Percentiles rank a stretch among this genome's conserved stretches.
phyloP scores from a whole-genome alignment of 2,113 vertebrate genomes.

The Edolisoma coerulescens region DNA sequence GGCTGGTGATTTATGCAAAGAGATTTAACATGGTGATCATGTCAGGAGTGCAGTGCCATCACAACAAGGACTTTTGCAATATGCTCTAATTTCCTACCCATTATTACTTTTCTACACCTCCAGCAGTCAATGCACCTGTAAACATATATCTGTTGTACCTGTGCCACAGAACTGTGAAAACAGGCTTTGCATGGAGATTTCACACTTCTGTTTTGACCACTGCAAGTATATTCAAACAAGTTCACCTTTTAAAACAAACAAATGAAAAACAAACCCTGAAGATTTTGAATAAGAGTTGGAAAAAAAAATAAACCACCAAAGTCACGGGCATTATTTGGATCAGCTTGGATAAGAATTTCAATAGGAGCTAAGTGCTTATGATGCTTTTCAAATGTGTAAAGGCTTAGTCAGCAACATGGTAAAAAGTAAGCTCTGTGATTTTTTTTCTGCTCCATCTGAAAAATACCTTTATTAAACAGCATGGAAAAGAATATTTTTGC shows the following conservation, averaged over 20 bases:
- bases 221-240: not conserved
- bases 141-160: not conserved
- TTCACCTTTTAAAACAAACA: not conserved
- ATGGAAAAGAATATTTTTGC: not conserved
- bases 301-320: not conserved
- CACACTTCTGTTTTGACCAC: not conserved
- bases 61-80: not conserved
- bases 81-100: not conserved
- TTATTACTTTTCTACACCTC: not conserved
- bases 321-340: not conserved
- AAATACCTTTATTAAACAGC: not conserved
- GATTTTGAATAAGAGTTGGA: not conserved
- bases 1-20: not conserved
- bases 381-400: not conserved
- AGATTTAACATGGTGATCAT: not conserved
- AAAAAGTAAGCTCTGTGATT: not conserved
- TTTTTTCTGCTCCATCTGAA: not conserved
- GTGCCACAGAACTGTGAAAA: not conserved
- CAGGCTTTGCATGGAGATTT: not conserved
- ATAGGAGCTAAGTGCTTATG: not conserved
- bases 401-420: not conserved
- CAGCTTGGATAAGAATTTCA: not conserved
- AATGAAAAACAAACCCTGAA: not conserved
- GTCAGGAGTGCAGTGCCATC: not conserved
- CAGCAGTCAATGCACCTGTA: not conserved